Percentiles rank a stretch among this genome's conserved stretches.
phyloP scores from a whole-genome alignment of 2,113 vertebrate genomes.

The Ictalurus furcatus region DNA sequence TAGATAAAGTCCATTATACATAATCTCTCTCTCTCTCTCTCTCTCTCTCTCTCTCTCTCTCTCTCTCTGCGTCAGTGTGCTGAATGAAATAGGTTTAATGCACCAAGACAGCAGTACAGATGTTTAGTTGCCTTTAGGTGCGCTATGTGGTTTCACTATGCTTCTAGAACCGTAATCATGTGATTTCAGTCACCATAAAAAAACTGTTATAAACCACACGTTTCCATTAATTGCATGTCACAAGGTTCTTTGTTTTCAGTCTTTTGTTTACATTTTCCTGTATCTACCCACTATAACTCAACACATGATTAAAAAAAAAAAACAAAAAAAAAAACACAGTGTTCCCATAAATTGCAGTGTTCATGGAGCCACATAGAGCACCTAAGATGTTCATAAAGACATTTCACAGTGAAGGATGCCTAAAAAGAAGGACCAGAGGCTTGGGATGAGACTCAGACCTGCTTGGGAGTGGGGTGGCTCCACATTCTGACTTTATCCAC shows the following conservation, averaged over 20 bases:
- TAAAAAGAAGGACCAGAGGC: not conserved
- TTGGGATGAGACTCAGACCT: slow-evolving; percentile 3
- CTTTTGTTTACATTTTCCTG: not conserved
- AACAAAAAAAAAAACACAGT: not conserved
- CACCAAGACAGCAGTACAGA: not conserved
- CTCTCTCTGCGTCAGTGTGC: not conserved
- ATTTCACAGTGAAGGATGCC: not conserved
- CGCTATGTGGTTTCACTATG: not conserved
- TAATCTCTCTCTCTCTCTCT: not conserved
- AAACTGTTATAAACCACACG: not conserved
- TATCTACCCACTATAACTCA: not conserved
- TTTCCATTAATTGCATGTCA: not conserved
- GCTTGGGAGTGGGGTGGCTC: slow-evolving; percentile 30
- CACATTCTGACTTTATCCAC: slow-evolving; percentile 51
- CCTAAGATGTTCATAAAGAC: not conserved
- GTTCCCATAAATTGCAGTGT: not conserved
- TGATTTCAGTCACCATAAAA: not conserved
- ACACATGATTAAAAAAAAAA: too few species aligned
- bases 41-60: not conserved
- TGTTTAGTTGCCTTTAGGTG: not conserved
- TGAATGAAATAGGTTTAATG: not conserved
- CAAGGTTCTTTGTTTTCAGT: not conserved
- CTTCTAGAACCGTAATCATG: not conserved
- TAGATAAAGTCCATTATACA: not conserved
- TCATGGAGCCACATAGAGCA: not conserved